Evolutionary conservation across 1,140 invertebrate genomes (phyloP).

Genomic region (Berghia stephanieae): DNA sequence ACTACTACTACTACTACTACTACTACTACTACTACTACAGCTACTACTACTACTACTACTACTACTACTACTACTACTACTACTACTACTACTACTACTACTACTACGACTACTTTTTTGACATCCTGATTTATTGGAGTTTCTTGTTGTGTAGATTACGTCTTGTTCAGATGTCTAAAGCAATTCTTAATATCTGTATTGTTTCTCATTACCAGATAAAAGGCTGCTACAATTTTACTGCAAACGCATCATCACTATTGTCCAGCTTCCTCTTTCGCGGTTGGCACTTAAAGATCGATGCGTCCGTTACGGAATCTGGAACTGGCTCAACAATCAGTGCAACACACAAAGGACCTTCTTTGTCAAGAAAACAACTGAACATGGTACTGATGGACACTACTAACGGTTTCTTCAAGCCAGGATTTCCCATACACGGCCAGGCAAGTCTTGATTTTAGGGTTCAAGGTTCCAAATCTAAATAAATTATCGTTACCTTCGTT

Average conservation of each 20-base stretch:
- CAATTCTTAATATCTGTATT: no score
- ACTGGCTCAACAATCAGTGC: conserved; percentile 50
- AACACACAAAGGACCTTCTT: conserved; percentile 35
- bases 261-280: conserved; percentile 40
- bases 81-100: conserved; percentile 8
- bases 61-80: background rate
- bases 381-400: conserved; percentile 61
- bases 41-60: conserved; percentile 7
- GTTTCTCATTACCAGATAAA: conserved; percentile 48
- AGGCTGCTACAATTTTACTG: conserved; percentile 54
- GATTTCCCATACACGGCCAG: conserved; percentile 75
- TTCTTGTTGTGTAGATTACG: no score
- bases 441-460: no score
- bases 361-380: conserved; percentile 40
- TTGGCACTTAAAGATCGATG: conserved; percentile 43
- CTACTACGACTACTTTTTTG: background rate
- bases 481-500: no score
- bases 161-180: no score
- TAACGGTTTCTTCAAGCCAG: conserved; percentile 73
- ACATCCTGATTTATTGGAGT: no score
- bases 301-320: conserved; percentile 52
- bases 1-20: conserved; percentile 7
- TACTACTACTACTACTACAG: background rate
- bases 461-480: background rate
- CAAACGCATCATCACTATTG: conserved; percentile 40